Evolutionary conservation across 2,888 invertebrate species (phyloP), one percentile per base, ranked within the genome.

Genomic region (Orchesellides sinensis): DNA sequence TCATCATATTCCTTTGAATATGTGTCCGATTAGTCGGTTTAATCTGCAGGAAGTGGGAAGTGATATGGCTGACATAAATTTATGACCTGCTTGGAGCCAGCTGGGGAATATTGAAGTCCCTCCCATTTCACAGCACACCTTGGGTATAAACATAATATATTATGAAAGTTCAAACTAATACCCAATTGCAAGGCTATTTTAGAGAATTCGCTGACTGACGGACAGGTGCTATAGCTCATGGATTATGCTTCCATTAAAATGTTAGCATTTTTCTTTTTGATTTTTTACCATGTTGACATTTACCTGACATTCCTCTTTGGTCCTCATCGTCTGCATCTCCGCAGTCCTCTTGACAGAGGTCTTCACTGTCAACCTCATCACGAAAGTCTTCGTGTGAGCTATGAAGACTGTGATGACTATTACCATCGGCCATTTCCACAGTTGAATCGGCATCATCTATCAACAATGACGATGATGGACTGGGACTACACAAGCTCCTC

Each of bases 371-470:
- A 35, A 85, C 86, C 17, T 85, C 32, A 32, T 32, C 82, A 45
- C 40, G 49, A 40, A 61, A 68, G 19, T 74, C 82, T 19, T 72
- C 66, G 19, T 74, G 49, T 27, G 68, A 49, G 2, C 40, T 45
- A 32, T 23, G 25, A 56, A 25, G 35, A 25, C 27, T 23, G 32
- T 29, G n/a, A 14, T n/a, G 27, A 40, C 45, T 17, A 32, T 68
- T 59, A 70, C 63, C 66, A 14, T 80, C 70, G 23, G 47, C 74
- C 82, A 83, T 83, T 52, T 86, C 86, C 65, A 85, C 84, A 14
- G 87, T 88, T 3, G 88, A 88, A 72, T 87, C 88, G 1, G 88
- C 87, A 82, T 86, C 87, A 70, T 87, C 87, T 49, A 84, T 70
- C 65, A 81, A 21, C 17, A 79, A 61, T 23, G 75, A 59, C 25